A percentile compares a stretch with the other conserved stretches of the same genome.
phyloP scores from a whole-genome alignment of 2,113 vertebrate genomes.

The Zosterops borbonicus region DNA sequence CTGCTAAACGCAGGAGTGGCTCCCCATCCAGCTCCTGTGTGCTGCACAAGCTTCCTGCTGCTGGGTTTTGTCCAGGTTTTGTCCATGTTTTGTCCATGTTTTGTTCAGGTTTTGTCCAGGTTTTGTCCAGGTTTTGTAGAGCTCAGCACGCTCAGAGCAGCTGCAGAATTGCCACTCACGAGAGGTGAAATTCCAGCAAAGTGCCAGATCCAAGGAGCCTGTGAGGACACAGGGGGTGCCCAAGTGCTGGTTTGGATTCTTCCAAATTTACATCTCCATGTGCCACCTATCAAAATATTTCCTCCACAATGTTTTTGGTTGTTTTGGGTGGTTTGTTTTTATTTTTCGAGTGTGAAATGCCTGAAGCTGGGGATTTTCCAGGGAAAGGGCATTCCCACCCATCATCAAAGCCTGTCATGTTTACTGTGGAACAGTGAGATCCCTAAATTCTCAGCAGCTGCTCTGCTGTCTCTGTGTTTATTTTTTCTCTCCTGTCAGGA shows the following conservation, averaged over 20 bases:
- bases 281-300: background rate
- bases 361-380: background rate
- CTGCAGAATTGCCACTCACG: background rate
- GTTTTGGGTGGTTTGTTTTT: background rate
- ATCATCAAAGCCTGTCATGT: background rate
- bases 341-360: background rate
- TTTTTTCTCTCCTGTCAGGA: background rate
- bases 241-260: background rate
- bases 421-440: background rate
- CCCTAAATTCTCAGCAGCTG: background rate
- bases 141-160: background rate
- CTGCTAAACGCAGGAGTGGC: background rate
- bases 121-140: background rate
- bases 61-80: background rate
- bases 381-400: background rate
- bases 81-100: background rate
- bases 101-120: background rate
- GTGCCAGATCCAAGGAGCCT: background rate
- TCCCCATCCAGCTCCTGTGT: background rate
- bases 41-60: background rate
- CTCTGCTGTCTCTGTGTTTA: background rate
- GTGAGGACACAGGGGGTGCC: background rate
- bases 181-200: background rate
- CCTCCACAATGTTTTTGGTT: background rate
- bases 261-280: background rate